Evolutionary conservation across 2,113 vertebrate genomes (phyloP).

Genomic region (Phyllostomus discolor): DNA sequence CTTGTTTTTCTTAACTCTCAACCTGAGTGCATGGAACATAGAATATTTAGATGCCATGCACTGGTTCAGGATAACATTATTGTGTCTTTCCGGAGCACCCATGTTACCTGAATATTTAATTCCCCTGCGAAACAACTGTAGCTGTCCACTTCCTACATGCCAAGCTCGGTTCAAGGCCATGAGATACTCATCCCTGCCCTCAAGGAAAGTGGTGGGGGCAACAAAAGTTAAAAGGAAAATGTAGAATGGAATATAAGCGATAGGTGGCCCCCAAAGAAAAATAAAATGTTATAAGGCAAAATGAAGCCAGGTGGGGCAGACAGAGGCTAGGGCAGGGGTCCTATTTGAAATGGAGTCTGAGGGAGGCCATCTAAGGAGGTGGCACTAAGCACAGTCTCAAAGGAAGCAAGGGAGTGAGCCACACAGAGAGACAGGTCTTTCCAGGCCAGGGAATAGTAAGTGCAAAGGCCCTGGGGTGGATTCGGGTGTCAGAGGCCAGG

Average conservation of each 20-base stretch:
- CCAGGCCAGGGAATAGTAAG: neutral
- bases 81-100: neutral
- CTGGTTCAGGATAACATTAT: neutral
- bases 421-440: neutral
- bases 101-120: rapidly evolving
- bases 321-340: too few species aligned
- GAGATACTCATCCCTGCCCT: neutral
- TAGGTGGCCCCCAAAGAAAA: neutral
- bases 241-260: neutral
- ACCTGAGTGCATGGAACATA: rapidly evolving
- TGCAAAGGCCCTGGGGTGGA: neutral
- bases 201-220: neutral
- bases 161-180: neutral
- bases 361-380: neutral
- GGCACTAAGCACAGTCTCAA: neutral
- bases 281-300: neutral
- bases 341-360: too few species aligned
- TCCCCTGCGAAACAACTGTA: rapidly evolving
- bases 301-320: neutral
- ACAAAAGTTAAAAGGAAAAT: neutral
- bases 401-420: neutral
- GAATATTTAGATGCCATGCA: rapidly evolving
- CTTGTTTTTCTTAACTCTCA: neutral
- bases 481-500: neutral
- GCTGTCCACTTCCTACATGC: rapidly evolving